Evolutionary conservation across 2,888 invertebrate species (phyloP), one percentile per base, ranked within the genome.

Genomic region (Hofmannophila pseudospretella): DNA sequence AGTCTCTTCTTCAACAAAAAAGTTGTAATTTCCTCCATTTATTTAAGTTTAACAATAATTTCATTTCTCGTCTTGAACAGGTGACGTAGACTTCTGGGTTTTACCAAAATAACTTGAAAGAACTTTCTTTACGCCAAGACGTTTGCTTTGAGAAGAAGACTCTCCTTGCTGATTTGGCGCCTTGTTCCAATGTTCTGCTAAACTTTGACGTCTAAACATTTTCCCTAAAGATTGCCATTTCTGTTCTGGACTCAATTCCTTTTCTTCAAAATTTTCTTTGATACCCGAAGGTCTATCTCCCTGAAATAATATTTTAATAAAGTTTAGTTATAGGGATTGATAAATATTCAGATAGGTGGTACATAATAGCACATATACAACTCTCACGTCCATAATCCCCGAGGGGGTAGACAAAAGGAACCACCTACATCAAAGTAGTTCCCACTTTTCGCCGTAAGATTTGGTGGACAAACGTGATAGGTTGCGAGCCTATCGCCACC

Each of bases 181-280:
- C 49, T 75, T 82, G 40, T 59, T 73, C 70, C 73, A 76, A 34
- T 74, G 66, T 41, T 85, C 84, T 12, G 54, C 67, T 45, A 78
- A 73, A 54, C 77, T 82, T 67, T 84, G 82, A 34, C 86, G 84
- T 45, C 77, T 67, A 48, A 86, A 86, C 32, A 85, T 72, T 68
- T 86, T 86, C 0, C 86, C 86, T 44, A 86, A 51, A 20, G 85
- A 85, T 52, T 86, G 86, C 85, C 86, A 86, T 54, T 85, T 86
- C 49, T 81, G 85, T 44, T 86, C 85, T 31, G 73, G 69, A 41
- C 54, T 67, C 36, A 82, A 54, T 54, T 76, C 73, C 52, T 78
- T 78, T 26, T 71, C 72, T 26, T 74, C 73, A 47, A 78, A 80
- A 41, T 69, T 65, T 47, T 77, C 74, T 45, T 74, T 64, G 45